Conservation (phyloP, 2,797 vertebrate genomes). For the Myotis myotis region DNA sequence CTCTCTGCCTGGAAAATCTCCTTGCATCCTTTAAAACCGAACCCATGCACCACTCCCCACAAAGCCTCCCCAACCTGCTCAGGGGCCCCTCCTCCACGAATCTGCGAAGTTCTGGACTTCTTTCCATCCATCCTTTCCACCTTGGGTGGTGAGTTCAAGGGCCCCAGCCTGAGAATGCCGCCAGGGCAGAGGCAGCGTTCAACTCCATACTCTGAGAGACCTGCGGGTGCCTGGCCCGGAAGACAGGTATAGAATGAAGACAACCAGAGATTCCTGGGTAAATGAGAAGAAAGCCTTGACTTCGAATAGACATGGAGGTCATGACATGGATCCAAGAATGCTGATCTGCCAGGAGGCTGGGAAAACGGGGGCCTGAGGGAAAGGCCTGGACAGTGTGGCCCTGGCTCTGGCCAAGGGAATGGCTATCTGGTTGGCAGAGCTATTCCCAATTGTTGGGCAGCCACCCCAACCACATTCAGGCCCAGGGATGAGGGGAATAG, state of each 20-base stretch:
- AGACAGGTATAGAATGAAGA: not conserved
- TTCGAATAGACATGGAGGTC: not conserved
- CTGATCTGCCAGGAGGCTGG: not conserved
- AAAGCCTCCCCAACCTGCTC: not conserved
- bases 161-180: not conserved
- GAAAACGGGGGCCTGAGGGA: rapidly evolving
- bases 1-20: not conserved
- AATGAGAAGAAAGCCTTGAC: not conserved
- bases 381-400: rapidly evolving
- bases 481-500: not conserved
- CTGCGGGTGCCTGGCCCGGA: not conserved
- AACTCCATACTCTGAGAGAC: not conserved
- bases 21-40: not conserved
- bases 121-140: not conserved
- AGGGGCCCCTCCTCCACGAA: not conserved
- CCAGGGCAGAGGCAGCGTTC: not conserved
- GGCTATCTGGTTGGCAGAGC: not conserved
- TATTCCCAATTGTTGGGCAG: not conserved
- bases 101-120: not conserved
- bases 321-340: not conserved
- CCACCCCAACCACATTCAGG: not conserved
- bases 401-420: not conserved
- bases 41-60: no score
- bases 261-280: not conserved
- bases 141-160: not conserved